phyloP scores from a whole-genome alignment of 2,888 invertebrate genomes.

The Galerucella calmariensis region DNA sequence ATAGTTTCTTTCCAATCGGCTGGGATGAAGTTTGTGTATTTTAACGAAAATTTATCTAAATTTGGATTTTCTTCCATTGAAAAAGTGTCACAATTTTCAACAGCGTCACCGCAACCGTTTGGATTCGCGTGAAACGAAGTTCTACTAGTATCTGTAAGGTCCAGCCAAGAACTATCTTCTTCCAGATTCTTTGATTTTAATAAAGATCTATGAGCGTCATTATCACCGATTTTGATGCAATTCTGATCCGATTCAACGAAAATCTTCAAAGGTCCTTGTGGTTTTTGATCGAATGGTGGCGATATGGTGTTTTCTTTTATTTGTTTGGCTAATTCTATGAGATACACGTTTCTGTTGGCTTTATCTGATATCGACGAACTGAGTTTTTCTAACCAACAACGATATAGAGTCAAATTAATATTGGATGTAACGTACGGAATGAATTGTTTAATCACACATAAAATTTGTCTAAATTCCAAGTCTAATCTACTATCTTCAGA shows the following conservation, averaged over 20 bases:
- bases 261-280: conserved; percentile 40
- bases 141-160: conserved; percentile 46
- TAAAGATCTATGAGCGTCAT: not conserved
- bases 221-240: no score
- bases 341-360: conserved; percentile 46
- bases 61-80: conserved; percentile 17
- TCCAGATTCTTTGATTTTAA: not conserved
- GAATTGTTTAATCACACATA: conserved; percentile 50
- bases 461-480: conserved; percentile 51
- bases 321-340: conserved; percentile 51
- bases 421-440: conserved; percentile 52
- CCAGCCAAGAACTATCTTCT: conserved; percentile 50
- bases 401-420: conserved; percentile 47
- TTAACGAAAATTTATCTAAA: conserved; percentile 35
- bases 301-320: conserved; percentile 48
- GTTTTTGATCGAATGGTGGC: conserved; percentile 51
- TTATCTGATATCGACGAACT: conserved; percentile 45
- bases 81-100: conserved; percentile 2
- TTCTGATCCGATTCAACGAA: conserved; percentile 21
- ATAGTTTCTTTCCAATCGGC: conserved; percentile 53
- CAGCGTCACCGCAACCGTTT: conserved; percentile 4
- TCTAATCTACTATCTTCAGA: conserved; percentile 43
- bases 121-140: conserved; percentile 24
- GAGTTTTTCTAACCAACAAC: conserved; percentile 53
- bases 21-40: conserved; percentile 48